Conservation (phyloP, 2,888 invertebrate genomes). For the Petrolisthes cinctipes region DNA sequence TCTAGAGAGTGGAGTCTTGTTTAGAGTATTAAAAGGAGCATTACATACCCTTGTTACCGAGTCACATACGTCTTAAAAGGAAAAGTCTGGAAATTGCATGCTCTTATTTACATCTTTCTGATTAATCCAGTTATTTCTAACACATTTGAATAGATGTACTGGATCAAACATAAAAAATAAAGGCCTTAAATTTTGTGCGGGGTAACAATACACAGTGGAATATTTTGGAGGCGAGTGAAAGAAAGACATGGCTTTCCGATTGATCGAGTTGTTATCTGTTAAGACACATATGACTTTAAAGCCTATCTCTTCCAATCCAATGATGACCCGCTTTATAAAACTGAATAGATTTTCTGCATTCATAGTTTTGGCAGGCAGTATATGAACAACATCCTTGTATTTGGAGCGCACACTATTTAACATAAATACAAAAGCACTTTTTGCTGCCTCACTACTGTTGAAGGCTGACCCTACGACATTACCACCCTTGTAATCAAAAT, state of each 20-base stretch:
- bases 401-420: too few relatives aligned
- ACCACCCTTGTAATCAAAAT: slow-evolving; percentile 14
- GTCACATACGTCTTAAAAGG: not conserved
- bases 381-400: slow-evolving; percentile 22
- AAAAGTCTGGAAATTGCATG: not conserved
- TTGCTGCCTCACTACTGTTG: too few relatives aligned
- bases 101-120: not conserved
- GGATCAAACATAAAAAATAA: slow-evolving; percentile 12
- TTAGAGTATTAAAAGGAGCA: not conserved
- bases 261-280: slow-evolving; percentile 49
- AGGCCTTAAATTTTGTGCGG: slow-evolving; percentile 2
- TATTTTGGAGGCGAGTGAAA: slow-evolving; percentile 26
- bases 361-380: not conserved
- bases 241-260: slow-evolving; percentile 45
- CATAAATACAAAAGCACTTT: too few relatives aligned
- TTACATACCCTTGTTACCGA: not conserved
- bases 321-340: slow-evolving; percentile 21
- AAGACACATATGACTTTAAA: slow-evolving; percentile 32
- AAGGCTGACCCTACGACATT: too few relatives aligned
- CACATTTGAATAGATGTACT: not conserved
- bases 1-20: not conserved
- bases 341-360: not conserved
- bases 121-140: not conserved
- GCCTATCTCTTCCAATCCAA: slow-evolving; percentile 40
- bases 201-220: slow-evolving; percentile 43